Base-by-base conservation (phyloP, 2,797 vertebrate genomes). In the Garrulus glandarius region DNA sequence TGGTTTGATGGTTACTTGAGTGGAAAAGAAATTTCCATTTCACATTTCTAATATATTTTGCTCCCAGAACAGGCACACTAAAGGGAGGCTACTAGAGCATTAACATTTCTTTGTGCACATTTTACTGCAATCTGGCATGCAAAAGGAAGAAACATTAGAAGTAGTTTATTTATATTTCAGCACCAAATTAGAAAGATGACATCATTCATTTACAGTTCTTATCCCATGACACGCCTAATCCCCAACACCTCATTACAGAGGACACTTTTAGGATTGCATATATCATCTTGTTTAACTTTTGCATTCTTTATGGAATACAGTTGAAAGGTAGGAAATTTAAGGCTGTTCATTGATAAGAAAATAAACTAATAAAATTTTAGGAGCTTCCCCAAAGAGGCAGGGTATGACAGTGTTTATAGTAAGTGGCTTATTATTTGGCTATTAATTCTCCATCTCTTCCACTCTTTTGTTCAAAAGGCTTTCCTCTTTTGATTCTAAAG, bases 201-300 rank as follows among this genome's bases (percentile, higher is more conserved):
- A 97, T 98, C 97, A 98, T 98, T 98, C 98, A 98, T 98, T 98
- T 98, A 97, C 96, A 97, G 98, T 98, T 98, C 97, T 97, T 97
- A 97, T 96, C 96, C 97, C 89, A 50, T 98, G 98, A 98, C 98
- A 98, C 1, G 47, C 92, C 92, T 97, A 97, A 97, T 98, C 97
- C 97, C 95, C 70, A 89, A 97, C 98, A 98, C 98, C 98, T 98
- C 98, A 95, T 98, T 98, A 97, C 89, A 93, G 90, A 97, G 96
- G 98, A 98, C 97, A 98, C 97, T 97, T 98, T 97, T 93, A 98
- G 96, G 96, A 94, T 96, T 96, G 93, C 97, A 96, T 97, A 97
- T 92, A 98, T 98, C 97, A 97, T 98, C 96, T 97, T 98, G 97
- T 98, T 98, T 97, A 97, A 96, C 93, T 98, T 97, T 94, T 94